phyloP scores from a whole-genome alignment of 2,888 invertebrate genomes.

The Trypoxylon attenuatum region DNA sequence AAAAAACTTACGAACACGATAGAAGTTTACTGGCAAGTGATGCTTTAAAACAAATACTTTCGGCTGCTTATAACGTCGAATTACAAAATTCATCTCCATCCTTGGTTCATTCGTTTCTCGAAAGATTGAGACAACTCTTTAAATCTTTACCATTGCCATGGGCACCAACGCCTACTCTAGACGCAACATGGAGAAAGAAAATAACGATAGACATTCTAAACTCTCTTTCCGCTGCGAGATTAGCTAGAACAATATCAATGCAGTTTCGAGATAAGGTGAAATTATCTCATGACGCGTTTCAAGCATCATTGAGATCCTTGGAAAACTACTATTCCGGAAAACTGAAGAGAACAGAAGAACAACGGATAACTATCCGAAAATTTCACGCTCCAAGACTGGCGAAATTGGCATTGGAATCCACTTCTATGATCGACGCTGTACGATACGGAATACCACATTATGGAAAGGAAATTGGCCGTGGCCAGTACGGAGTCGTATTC shows the following conservation, averaged over 20 bases:
- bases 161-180: conserved; percentile 76
- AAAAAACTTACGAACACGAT: conserved; percentile 77
- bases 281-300: conserved; percentile 86
- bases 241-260: conserved; percentile 83
- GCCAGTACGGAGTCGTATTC: conserved; percentile 94
- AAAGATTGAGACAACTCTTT: conserved; percentile 81
- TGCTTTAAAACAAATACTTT: conserved; percentile 84
- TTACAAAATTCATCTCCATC: conserved; percentile 81
- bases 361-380: conserved; percentile 85
- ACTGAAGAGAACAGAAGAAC: conserved; percentile 87
- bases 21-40: conserved; percentile 80
- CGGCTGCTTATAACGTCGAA: conserved; percentile 86
- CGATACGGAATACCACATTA: conserved; percentile 83
- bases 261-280: conserved; percentile 86
- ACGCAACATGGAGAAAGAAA: conserved; percentile 81
- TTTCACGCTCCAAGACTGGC: conserved; percentile 88
- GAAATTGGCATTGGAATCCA: conserved; percentile 87
- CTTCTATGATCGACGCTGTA: conserved; percentile 86
- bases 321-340: conserved; percentile 83
- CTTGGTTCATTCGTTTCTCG: conserved; percentile 80
- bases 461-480: conserved; percentile 83
- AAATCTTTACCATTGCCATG: conserved; percentile 79
- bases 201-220: conserved; percentile 83
- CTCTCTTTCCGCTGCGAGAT: conserved; percentile 81
- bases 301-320: conserved; percentile 82